Conservation (phyloP, 2,113 vertebrate genomes). For the Panurus biarmicus region DNA sequence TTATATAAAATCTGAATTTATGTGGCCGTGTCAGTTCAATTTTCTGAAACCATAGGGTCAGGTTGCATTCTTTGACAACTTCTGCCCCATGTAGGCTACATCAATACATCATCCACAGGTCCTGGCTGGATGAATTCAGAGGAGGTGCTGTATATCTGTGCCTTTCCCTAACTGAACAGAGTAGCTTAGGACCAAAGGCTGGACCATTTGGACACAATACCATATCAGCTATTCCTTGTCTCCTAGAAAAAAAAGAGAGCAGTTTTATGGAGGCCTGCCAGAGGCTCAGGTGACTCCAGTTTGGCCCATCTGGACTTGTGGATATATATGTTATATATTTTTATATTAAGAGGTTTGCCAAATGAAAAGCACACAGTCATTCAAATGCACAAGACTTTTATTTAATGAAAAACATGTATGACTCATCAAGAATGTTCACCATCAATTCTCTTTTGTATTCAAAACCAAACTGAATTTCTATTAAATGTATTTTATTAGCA, state of each 20-base stretch:
- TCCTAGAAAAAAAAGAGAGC: background rate
- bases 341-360: slow-evolving; percentile 21
- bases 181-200: background rate
- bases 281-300: background rate
- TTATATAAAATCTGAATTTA: background rate
- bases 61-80: background rate
- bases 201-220: background rate
- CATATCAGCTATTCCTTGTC: background rate
- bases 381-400: slow-evolving; percentile 19
- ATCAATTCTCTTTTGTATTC: slow-evolving; percentile 32
- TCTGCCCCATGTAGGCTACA: background rate
- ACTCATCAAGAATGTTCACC: slow-evolving; percentile 12
- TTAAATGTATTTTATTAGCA: slow-evolving; percentile 46
- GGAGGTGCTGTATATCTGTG: background rate
- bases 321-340: background rate
- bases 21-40: background rate
- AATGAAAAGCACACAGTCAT: slow-evolving; percentile 29
- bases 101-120: background rate
- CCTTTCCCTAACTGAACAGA: background rate
- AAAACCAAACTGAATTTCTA: slow-evolving; percentile 39
- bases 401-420: slow-evolving; percentile 45
- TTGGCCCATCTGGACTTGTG: background rate
- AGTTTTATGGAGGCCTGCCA: background rate
- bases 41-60: background rate
- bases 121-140: background rate